A percentile compares a stretch with the other conserved stretches of the same genome.
Evolutionary conservation across 2,888 invertebrate genomes (phyloP).

Genomic region (Athripsodes cinereus): DNA sequence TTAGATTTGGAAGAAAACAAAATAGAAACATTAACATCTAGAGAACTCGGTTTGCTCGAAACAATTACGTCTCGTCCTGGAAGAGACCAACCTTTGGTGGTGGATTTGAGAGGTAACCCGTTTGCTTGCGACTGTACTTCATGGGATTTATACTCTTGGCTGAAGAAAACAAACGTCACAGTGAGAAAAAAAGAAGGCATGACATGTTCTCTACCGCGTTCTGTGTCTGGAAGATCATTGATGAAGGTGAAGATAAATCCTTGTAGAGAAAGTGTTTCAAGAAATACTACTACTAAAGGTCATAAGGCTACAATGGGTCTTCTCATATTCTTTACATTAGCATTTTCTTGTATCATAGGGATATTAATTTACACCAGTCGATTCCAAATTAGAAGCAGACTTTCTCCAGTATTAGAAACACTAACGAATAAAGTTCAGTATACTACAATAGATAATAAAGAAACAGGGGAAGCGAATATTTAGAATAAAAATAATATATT

Average conservation of each 20-base stretch:
- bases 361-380: conserved; percentile 58
- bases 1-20: conserved; percentile 64
- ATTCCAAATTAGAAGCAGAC: conserved; percentile 50
- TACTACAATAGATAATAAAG: conserved; percentile 60
- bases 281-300: conserved; percentile 30
- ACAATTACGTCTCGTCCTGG: conserved; percentile 39
- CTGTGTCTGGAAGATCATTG: conserved; percentile 27
- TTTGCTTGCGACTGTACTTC: conserved; percentile 63
- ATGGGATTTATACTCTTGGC: conserved; percentile 56
- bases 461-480: conserved; percentile 39
- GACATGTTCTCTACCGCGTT: conserved; percentile 41
- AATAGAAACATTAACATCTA: conserved; percentile 50
- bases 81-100: conserved; percentile 43
- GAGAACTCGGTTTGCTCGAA: conserved; percentile 54
- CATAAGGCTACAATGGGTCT: conserved; percentile 40
- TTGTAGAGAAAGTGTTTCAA: conserved; percentile 33
- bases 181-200: conserved; percentile 52
- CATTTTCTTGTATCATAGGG: conserved; percentile 49
- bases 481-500: not conserved
- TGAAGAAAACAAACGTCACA: conserved; percentile 53
- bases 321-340: conserved; percentile 47
- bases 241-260: conserved; percentile 31
- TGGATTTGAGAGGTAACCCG: conserved; percentile 62
- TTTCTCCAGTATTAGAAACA: conserved; percentile 57
- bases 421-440: conserved; percentile 67